Base-by-base conservation (phyloP, 2,113 vertebrate genomes). In the Microtus ochrogaster region DNA sequence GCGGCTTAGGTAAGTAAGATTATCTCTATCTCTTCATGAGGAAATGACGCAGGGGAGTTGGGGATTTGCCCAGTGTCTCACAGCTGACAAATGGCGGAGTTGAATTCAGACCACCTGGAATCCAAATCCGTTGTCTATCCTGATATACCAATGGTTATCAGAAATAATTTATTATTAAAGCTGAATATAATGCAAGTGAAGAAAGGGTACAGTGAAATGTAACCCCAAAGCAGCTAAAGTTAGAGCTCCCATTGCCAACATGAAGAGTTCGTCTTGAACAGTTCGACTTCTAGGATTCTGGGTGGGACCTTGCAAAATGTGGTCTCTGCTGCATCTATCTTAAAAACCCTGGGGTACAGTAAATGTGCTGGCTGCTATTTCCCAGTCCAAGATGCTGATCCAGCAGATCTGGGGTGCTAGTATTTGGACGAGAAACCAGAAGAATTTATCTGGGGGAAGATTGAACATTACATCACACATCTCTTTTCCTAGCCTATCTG, bases 1-100 rank as follows among this genome's bases (percentile, higher is more conserved):
- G 52, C 44, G 82, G 81, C 49, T 14, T 33, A 28, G 41, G 47
- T 58, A 89, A 85, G 90, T 3, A 77, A 73, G 11, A 66, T 79
- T 82, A 79, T 86, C 85, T 95, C 70, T 78, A 79, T 86, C 85
- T 95, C 70, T 78, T 65, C 47, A 39, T 5, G 73, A 93, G 47
- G 61, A 96, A 91, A 88, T 72, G 93, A 87, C 17, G 79, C 13
- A 36, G 61, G 86, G 55, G 91, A 21, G 21, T 39, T 82, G 88
- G 70, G 21, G 10, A 47, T 41, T 76, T 89, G 24, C 74, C 91
- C 83, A 93, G 3, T 5, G 73, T 94, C 86, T 83, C 26, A 66
- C 58, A 87, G 70, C 70, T 96, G 83, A 79, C 90, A 87, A 96
- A 61, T 58, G 36, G 84, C 14, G 90, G 72, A 82, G 63, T 90